These are phyloP conservation scores for Eriocheir sinensis DNA, from an alignment of 1,140 invertebrate species.

Conservation along the genomic window DNA sequence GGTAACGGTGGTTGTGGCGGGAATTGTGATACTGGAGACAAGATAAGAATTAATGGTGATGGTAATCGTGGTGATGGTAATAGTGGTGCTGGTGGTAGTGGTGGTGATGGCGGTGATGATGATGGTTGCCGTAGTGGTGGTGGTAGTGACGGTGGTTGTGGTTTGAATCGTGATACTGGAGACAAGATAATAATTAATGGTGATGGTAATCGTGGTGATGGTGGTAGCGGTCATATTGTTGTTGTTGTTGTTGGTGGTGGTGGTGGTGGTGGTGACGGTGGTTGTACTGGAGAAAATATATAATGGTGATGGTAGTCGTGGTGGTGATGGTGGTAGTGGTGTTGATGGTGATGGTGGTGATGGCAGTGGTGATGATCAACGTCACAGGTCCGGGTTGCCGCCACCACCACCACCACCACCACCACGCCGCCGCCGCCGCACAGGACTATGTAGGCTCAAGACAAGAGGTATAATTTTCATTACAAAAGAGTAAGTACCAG, in stretches of 20 bases:
- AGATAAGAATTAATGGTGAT: too few species aligned
- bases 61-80: too few species aligned
- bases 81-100: not conserved
- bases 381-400: not conserved
- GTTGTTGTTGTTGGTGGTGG: not conserved
- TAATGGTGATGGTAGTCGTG: not conserved
- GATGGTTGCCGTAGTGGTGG: not conserved
- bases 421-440: not conserved
- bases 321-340: not conserved
- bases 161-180: not conserved
- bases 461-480: slow-evolving; percentile 63
- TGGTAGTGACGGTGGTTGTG: not conserved
- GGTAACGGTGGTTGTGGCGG: too few species aligned
- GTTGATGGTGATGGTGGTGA: not conserved
- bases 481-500: slow-evolving; percentile 59
- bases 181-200: not conserved
- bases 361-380: not conserved
- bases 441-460: not conserved
- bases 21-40: too few species aligned
- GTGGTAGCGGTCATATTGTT: not conserved
- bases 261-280: not conserved
- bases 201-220: not conserved
- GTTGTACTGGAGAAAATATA: not conserved
- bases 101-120: not conserved
- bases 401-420: not conserved